Conservation (phyloP, 2,888 invertebrate genomes). For the Venusia cambrica region DNA sequence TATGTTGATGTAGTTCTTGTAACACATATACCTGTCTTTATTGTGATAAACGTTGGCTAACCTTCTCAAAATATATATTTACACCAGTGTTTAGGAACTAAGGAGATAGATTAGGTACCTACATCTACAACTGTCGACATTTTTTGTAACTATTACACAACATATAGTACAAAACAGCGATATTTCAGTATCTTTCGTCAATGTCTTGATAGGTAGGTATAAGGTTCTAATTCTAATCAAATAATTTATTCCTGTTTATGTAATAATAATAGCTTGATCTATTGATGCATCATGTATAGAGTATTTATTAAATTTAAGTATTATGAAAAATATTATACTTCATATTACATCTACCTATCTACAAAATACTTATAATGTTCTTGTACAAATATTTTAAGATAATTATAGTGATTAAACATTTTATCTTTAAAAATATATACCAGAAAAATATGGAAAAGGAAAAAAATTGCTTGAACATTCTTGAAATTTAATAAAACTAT, state of each 20-base stretch:
- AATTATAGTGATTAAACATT: constrained; percentile 43
- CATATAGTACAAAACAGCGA: constrained; percentile 34
- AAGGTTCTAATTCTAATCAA: no score
- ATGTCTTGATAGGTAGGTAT: constrained; percentile 13
- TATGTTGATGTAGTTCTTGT: no score
- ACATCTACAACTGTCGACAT: constrained; percentile 1
- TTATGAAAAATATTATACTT: no score
- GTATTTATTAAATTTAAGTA: constrained; percentile 35
- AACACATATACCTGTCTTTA: no score
- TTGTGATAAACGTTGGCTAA: constrained; percentile 28
- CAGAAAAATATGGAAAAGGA: constrained; percentile 19
- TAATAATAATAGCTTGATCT: constrained; percentile 39
- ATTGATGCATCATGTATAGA: constrained; percentile 31
- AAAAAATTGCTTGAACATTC: constrained; percentile 33
- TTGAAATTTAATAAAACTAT: constrained; percentile 53
- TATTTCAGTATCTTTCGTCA: constrained; percentile 19
- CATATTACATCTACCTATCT: constrained; percentile 34
- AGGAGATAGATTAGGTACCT: constrained; percentile 6
- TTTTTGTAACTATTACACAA: constrained; percentile 11
- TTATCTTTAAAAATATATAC: constrained; percentile 28
- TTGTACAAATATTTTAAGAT: constrained; percentile 58
- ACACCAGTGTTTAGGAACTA: constrained; percentile 27
- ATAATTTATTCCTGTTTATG: constrained; percentile 32
- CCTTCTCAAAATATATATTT: constrained; percentile 9
- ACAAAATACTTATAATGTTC: constrained; percentile 41